These are phyloP conservation scores for Paramormyrops hopkinsi DNA, from an alignment of 2,797 vertebrate species.

Conservation along the genomic window DNA sequence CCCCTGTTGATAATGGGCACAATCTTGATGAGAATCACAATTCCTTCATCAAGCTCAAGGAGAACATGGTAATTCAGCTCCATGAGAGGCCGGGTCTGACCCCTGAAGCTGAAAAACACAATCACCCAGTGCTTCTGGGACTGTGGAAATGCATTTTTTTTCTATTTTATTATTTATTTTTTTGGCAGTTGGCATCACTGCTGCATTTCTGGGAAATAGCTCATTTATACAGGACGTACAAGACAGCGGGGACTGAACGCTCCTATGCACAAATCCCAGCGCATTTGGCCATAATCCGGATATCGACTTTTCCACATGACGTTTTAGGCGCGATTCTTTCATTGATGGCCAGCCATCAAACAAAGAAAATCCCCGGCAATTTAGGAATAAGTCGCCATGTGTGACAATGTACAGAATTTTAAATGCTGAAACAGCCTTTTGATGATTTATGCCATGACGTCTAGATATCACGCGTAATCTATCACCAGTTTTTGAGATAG, in stretches of 20 bases:
- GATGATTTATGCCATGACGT: not conserved
- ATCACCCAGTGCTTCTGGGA: slow-evolving; percentile 3
- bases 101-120: slow-evolving; percentile 17
- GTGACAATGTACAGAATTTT: not conserved
- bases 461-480: not conserved
- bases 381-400: not conserved
- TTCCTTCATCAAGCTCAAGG: slow-evolving; percentile 35
- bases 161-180: not conserved
- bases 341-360: slow-evolving; percentile 21
- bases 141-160: not conserved
- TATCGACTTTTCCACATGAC: slow-evolving; percentile 10
- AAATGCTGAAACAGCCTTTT: not conserved
- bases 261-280: slow-evolving; percentile 6
- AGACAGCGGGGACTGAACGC: not conserved
- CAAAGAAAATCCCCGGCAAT: slow-evolving; percentile 6
- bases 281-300: slow-evolving; percentile 13
- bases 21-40: slow-evolving; percentile 41
- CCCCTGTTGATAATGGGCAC: slow-evolving; percentile 45
- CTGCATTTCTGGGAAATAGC: slow-evolving; percentile 12
- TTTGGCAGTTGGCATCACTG: not conserved
- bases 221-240: not conserved
- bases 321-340: not conserved
- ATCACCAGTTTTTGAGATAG: not conserved
- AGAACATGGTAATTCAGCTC: slow-evolving; percentile 29
- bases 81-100: slow-evolving; percentile 19